Percentiles rank a stretch among this genome's conserved stretches.
Conservation (phyloP, 2,797 vertebrate species). For the Passerculus sandwichensis region DNA sequence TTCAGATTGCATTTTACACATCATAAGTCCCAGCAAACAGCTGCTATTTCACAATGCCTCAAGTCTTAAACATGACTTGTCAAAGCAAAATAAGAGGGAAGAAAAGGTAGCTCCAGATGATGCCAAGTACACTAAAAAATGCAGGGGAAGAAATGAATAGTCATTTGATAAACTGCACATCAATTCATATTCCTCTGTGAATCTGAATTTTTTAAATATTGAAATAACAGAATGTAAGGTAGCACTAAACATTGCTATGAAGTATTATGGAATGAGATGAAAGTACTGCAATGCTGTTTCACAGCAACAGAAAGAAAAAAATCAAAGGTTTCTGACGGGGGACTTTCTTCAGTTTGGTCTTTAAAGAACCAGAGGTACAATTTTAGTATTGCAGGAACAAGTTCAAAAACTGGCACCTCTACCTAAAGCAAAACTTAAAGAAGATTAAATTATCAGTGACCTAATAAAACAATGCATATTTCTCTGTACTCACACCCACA, state of each 20-base stretch:
- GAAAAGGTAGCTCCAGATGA: background rate
- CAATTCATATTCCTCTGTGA: background rate
- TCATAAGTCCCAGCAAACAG: background rate
- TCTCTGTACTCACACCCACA: background rate
- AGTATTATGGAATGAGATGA: background rate
- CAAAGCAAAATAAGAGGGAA: background rate
- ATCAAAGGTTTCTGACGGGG: background rate
- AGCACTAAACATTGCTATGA: background rate
- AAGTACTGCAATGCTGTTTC: background rate
- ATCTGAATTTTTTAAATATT: background rate
- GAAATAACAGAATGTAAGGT: background rate
- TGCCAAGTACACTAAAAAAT: background rate
- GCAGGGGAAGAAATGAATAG: background rate
- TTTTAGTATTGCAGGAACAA: fast-evolving
- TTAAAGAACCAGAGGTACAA: background rate
- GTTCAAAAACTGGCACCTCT: background rate
- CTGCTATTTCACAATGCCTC: background rate
- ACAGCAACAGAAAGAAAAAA: background rate
- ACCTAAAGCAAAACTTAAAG: background rate
- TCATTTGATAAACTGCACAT: background rate
- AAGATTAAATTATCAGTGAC: background rate
- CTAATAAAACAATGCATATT: background rate
- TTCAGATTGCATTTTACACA: background rate
- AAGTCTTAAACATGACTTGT: background rate
- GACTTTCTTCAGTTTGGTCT: background rate